Base-by-base conservation (phyloP, 1,140 invertebrate genomes). In the Saxidomus purpurata region DNA sequence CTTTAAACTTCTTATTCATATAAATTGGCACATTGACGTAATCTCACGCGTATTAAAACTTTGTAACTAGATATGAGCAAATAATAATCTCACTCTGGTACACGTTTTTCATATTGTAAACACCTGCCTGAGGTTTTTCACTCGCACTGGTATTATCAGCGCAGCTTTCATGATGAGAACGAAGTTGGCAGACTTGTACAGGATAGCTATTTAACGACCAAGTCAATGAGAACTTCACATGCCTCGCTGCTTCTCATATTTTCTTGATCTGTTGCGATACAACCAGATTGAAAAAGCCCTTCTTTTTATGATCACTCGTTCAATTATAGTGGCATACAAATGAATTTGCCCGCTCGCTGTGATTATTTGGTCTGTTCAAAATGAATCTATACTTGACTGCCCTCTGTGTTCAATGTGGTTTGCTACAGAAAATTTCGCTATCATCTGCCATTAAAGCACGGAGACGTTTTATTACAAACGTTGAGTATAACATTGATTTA, bases 291-390 rank as follows among this genome's bases (percentile, higher is more conserved):
- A 71, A 67, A 67, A 67, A 31, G 9, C 31, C 63, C 19, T 15
- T 71, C 67, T 22, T 38, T 71, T 71, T n/a, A 71, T 71, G 67
- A 71, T 71, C 67, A 71, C 28, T 38, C 67, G 67, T 71, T 71
- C 67, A 71, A 38, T 71, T 38, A 71, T 71, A 28, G 34, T 38
- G 15, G 67, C 36, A 71, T 71, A 31, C 25, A 67, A 67, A 67
- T 67, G 63, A 67, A 31, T 34, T 67, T 67, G 13, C 13, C 25
- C 13, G n/a, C 63, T 67, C 34, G 1, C 1, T 67, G 63, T 71
- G 67, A 71, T 71, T 71, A 71, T 71, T 71, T 71, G 8, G 34
- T 36, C 34, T 71, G 19, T 63, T 63, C n/a, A 28, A 63, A 28
- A 63, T 63, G 22, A 28, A 63, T 63, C n/a, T 8, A 28, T 28